Conservation (phyloP, 2,797 vertebrate genomes). For the Eidolon dupreanum region DNA sequence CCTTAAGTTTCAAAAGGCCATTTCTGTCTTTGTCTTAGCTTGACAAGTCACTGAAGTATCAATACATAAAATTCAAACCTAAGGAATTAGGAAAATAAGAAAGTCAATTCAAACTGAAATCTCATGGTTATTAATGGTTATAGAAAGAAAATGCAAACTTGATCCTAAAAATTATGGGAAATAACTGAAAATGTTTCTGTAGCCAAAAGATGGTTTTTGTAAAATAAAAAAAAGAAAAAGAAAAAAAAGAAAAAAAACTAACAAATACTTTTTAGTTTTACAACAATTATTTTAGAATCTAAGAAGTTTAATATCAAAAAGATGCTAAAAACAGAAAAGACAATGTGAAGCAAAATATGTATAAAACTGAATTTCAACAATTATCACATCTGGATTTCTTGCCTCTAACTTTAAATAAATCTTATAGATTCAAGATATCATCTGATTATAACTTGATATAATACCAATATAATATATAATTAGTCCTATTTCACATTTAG, state of each 20-base stretch:
- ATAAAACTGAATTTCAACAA: conserved; percentile 40
- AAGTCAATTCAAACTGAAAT: conserved; percentile 33
- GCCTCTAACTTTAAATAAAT: neutral
- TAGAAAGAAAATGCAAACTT: conserved; percentile 33
- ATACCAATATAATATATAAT: neutral
- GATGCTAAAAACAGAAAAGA: conserved; percentile 5
- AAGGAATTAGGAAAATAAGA: conserved; percentile 35
- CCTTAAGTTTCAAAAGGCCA: neutral
- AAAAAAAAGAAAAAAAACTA: neutral
- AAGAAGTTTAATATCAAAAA: conserved; percentile 46
- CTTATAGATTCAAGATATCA: neutral
- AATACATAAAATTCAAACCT: conserved; percentile 45
- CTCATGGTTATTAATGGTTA: conserved; percentile 1
- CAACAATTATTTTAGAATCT: conserved; percentile 37
- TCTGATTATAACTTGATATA: conserved; percentile 26
- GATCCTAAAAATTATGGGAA: conserved; percentile 1
- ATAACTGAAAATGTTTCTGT: conserved; percentile 25
- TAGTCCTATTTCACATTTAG: conserved; percentile 27
- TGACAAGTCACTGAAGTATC: conserved; percentile 3
- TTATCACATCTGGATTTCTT: neutral
- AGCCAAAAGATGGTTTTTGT: neutral
- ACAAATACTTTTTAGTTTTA: conserved; percentile 4
- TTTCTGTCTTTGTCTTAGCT: conserved; percentile 11
- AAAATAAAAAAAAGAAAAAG: neutral
- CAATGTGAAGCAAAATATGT: conserved; percentile 14